phyloP scores from a whole-genome alignment of 2,113 vertebrate species.

The Prionailurus bengalensis region DNA sequence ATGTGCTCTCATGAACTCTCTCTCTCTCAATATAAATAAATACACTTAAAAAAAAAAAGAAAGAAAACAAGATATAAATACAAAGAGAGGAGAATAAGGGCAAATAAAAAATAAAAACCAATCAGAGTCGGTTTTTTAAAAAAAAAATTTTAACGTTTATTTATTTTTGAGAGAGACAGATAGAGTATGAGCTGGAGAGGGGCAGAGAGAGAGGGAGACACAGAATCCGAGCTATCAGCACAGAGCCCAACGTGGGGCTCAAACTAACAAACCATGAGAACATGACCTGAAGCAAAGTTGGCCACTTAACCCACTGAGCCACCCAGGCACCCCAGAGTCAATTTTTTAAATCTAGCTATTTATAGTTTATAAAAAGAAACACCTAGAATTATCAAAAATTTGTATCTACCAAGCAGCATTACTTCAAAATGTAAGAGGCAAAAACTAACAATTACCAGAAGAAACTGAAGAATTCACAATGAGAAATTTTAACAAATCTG shows the following conservation, averaged over 20 bases:
- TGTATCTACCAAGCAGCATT: not conserved
- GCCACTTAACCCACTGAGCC: no score
- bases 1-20: no score
- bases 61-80: not conserved
- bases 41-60: no score
- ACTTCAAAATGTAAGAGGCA: not conserved
- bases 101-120: not conserved
- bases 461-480: constrained; percentile 17
- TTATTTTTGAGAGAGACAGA: no score
- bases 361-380: not conserved
- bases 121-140: not conserved
- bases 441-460: not conserved
- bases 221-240: no score
- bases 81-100: not conserved
- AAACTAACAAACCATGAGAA: no score
- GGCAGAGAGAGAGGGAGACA: no score
- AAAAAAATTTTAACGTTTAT: no score
- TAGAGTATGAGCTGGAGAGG: no score
- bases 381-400: not conserved
- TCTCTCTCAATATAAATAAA: no score
- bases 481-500: not conserved
- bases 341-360: not conserved
- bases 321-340: not conserved
- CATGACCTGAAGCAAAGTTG: no score
- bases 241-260: no score